phyloP scores from a whole-genome alignment of 2,797 vertebrate species.

The Rhynchonycteris naso region DNA sequence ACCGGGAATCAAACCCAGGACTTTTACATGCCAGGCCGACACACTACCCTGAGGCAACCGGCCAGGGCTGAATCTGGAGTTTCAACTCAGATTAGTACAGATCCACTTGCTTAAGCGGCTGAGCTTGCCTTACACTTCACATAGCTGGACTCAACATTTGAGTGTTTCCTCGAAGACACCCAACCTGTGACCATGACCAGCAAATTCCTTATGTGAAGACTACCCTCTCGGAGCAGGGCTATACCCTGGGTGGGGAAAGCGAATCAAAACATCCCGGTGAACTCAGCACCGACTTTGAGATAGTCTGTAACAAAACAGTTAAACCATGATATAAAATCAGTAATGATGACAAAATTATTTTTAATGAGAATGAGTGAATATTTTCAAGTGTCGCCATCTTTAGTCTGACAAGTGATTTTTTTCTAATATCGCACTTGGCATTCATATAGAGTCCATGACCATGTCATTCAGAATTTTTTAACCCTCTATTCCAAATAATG shows the following conservation, averaged over 20 bases:
- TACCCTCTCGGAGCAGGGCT: not conserved
- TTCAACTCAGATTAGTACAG: constrained; percentile 1
- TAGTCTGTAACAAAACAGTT: not conserved
- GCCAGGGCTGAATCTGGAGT: not conserved
- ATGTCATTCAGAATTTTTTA: not conserved
- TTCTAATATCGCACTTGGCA: not conserved
- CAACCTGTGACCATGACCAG: not conserved
- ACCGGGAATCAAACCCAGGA: no score
- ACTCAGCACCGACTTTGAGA: not conserved
- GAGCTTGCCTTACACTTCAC: not conserved
- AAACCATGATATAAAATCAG: not conserved
- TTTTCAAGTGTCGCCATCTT: not conserved
- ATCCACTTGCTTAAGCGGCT: not conserved
- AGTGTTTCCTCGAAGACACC: not conserved
- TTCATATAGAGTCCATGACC: not conserved
- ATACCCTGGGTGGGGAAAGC: not conserved
- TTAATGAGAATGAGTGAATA: not conserved
- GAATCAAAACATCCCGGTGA: not conserved
- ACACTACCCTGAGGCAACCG: no score
- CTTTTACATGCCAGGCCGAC: no score
- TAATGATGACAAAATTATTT: not conserved
- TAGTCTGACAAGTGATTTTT: constrained; percentile 3
- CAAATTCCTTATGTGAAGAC: not conserved
- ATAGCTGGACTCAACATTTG: not conserved
- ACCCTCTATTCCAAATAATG: not conserved